A percentile compares a stretch with the other conserved stretches of the same genome.
phyloP scores from a whole-genome alignment of 2,797 vertebrate genomes.

The Morus bassanus region DNA sequence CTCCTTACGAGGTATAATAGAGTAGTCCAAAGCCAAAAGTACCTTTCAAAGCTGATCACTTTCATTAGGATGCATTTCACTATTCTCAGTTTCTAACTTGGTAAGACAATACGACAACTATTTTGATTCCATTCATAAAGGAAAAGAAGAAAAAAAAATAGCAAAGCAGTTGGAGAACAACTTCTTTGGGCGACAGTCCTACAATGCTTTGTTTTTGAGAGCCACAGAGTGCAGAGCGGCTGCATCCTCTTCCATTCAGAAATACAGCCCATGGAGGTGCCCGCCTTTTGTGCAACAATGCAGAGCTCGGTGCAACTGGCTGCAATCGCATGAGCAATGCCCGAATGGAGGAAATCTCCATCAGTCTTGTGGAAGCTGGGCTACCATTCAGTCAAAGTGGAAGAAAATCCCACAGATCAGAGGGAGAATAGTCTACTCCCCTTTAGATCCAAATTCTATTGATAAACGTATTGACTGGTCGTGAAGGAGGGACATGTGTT shows the following conservation, averaged over 20 bases:
- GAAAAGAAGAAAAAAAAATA: not conserved
- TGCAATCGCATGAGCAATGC: not conserved
- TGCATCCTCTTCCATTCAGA: not conserved
- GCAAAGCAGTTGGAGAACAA: not conserved
- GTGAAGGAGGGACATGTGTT: not conserved
- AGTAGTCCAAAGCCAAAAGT: not conserved
- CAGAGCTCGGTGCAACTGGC: not conserved
- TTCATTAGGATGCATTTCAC: not conserved
- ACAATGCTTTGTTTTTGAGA: not conserved
- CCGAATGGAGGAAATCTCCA: not conserved
- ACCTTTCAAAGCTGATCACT: not conserved
- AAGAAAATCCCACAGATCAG: not conserved
- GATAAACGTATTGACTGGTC: not conserved
- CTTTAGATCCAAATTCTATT: not conserved
- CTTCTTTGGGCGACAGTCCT: rapidly evolving
- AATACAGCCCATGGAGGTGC: rapidly evolving
- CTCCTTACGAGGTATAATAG: not conserved
- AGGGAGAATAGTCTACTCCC: not conserved
- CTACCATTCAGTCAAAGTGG: not conserved
- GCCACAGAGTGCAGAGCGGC: not conserved
- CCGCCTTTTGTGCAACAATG: not conserved
- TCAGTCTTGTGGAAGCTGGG: not conserved
- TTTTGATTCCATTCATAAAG: not conserved
- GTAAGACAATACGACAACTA: not conserved
- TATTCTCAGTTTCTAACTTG: not conserved